Percentiles rank a stretch among this genome's conserved stretches.
Evolutionary conservation across 2,888 invertebrate genomes (phyloP).

Genomic region (Dastarcus helophoroides): DNA sequence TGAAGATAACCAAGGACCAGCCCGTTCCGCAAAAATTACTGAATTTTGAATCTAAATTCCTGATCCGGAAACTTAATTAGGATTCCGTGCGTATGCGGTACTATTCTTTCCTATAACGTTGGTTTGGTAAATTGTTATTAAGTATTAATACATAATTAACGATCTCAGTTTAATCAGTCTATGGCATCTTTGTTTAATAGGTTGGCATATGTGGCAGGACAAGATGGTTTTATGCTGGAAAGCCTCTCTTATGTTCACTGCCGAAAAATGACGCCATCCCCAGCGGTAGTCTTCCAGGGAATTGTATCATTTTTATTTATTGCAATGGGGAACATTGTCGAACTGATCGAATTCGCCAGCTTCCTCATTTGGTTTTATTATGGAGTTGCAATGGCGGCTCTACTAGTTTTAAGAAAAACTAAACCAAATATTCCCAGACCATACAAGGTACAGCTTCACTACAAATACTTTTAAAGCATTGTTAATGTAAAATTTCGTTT

Average conservation of each 20-base stretch:
- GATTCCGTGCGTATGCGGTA: too few relatives aligned
- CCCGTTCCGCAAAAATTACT: too few relatives aligned
- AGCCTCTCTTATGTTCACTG: conserved; percentile 70
- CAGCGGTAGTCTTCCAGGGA: conserved; percentile 73
- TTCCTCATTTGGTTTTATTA: conserved; percentile 84
- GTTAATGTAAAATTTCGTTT: conserved; percentile 15
- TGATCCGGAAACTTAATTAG: too few relatives aligned
- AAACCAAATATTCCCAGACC: conserved; percentile 57
- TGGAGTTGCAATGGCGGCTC: conserved; percentile 67
- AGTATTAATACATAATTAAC: too few relatives aligned
- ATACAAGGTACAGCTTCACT: conserved; percentile 44
- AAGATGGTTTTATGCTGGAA: conserved; percentile 70
- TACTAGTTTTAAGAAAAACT: conserved; percentile 61
- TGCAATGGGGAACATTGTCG: conserved; percentile 58
- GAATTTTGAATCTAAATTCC: too few relatives aligned
- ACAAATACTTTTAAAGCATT: conserved; percentile 1
- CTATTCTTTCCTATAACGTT: too few relatives aligned
- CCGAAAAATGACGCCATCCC: conserved; percentile 61
- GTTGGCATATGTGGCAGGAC: conserved; percentile 72
- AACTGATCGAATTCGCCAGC: conserved; percentile 74
- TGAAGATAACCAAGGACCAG: too few relatives aligned
- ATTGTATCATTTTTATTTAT: conserved; percentile 60
- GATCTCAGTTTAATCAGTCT: conserved; percentile 1
- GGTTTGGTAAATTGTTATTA: too few relatives aligned
- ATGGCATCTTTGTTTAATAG: conserved; percentile 34